Evolutionary conservation across 1,140 invertebrate species (phyloP).

Genomic region (Drosophila rufa): DNA sequence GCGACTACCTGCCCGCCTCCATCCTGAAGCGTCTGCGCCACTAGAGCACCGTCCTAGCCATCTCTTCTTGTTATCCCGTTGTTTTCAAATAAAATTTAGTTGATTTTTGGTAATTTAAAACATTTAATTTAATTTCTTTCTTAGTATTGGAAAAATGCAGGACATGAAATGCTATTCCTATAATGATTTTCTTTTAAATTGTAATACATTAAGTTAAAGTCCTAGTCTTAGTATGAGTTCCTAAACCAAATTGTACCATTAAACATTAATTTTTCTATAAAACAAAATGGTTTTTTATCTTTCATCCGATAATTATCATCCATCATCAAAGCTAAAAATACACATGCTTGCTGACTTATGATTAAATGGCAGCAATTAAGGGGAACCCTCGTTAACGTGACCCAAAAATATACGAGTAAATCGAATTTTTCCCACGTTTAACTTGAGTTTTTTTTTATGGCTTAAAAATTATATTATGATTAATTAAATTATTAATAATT

Average conservation of each 20-base stretch:
- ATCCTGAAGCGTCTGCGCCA: conserved; percentile 71
- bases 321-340: neutral
- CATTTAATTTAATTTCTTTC: neutral
- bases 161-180: neutral
- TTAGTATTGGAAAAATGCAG: conserved; percentile 1
- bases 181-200: neutral
- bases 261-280: neutral
- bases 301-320: neutral
- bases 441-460: neutral
- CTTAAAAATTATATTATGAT: neutral
- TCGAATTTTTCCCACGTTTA: neutral
- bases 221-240: neutral
- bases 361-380: conserved; percentile 1
- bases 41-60: neutral
- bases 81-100: conserved; percentile 38
- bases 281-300: neutral
- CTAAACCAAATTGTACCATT: neutral
- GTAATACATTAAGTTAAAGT: neutral
- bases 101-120: conserved; percentile 27
- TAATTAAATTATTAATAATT: neutral
- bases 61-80: conserved; percentile 23
- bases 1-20: conserved; percentile 71
- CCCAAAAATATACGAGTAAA: neutral
- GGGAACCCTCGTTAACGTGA: neutral
- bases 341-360: neutral